These are phyloP conservation scores for Ctenopoma kingsleyae DNA, from an alignment of 2,797 vertebrate genomes.

Conservation along the genomic window DNA sequence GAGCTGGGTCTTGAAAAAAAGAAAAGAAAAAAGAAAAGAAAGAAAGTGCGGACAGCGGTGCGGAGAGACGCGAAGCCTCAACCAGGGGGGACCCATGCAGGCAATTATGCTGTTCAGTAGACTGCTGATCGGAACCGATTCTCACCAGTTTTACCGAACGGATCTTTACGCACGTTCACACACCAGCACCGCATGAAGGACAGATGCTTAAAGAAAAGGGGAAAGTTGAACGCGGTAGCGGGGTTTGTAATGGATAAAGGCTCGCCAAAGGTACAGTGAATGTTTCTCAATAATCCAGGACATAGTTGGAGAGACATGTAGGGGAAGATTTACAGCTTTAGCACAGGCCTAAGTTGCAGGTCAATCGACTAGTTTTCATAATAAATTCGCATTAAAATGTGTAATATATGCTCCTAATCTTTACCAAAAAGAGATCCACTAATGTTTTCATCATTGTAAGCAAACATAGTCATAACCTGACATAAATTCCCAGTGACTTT, in stretches of 20 bases:
- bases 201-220: conserved; percentile 40
- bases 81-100: conserved; percentile 45
- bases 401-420: background rate
- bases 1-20: conserved; percentile 20
- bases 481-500: background rate
- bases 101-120: conserved; percentile 62
- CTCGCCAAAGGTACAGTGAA: conserved; percentile 74
- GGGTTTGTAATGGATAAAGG: conserved; percentile 68
- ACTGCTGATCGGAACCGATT: conserved; percentile 59
- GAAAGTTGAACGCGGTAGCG: conserved; percentile 67
- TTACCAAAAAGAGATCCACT: background rate
- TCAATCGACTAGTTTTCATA: conserved; percentile 6
- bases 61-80: conserved; percentile 38
- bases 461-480: background rate
- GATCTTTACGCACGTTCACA: conserved; percentile 65
- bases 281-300: conserved; percentile 18
- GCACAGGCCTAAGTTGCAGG: background rate
- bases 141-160: conserved; percentile 50
- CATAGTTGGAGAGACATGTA: background rate
- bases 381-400: background rate
- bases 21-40: background rate
- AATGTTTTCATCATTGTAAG: background rate
- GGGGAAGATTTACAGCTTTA: background rate
- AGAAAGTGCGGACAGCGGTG: conserved; percentile 48
- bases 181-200: conserved; percentile 74